A percentile compares a stretch with the other conserved stretches of the same genome.
These are phyloP conservation scores for Melolontha melolontha DNA, from an alignment of 2,888 invertebrate species.

Conservation along the genomic window DNA sequence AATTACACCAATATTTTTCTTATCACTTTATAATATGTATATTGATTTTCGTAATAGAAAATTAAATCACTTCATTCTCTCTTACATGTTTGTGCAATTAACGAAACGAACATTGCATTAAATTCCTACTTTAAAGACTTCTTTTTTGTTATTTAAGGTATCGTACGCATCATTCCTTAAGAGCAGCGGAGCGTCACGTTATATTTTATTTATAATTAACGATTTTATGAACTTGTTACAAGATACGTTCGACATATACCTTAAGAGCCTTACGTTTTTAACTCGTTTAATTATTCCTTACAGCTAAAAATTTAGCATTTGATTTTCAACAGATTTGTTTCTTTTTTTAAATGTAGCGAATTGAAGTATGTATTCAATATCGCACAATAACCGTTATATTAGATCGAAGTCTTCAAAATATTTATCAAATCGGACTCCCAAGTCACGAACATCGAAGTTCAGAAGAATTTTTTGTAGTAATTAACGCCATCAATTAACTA, in stretches of 20 bases:
- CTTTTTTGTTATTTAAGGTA: constrained; percentile 16
- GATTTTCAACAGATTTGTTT: constrained; percentile 12
- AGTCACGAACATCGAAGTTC: constrained; percentile 38
- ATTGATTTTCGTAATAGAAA: too few species aligned
- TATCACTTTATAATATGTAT: too few species aligned
- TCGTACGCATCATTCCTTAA: constrained; percentile 19
- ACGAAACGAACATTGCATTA: constrained; percentile 15
- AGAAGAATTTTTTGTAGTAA: constrained; percentile 23
- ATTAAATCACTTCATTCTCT: too few species aligned
- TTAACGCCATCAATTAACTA: constrained; percentile 34
- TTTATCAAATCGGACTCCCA: constrained; percentile 46
- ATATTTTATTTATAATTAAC: constrained; percentile 25
- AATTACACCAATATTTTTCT: too few species aligned
- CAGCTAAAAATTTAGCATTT: too few species aligned
- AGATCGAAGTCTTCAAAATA: constrained; percentile 42
- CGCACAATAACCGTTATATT: constrained; percentile 44
- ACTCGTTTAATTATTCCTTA: not conserved
- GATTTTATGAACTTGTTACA: constrained; percentile 25
- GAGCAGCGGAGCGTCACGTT: constrained; percentile 20
- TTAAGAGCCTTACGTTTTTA: constrained; percentile 11
- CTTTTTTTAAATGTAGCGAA: not conserved
- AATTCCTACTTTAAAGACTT: constrained; percentile 5
- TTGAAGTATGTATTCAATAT: not conserved
- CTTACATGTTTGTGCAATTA: too few species aligned
- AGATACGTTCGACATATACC: constrained; percentile 7